Base-by-base conservation (phyloP, 2,797 vertebrate genomes). In the Buphagus erythrorhynchus region DNA sequence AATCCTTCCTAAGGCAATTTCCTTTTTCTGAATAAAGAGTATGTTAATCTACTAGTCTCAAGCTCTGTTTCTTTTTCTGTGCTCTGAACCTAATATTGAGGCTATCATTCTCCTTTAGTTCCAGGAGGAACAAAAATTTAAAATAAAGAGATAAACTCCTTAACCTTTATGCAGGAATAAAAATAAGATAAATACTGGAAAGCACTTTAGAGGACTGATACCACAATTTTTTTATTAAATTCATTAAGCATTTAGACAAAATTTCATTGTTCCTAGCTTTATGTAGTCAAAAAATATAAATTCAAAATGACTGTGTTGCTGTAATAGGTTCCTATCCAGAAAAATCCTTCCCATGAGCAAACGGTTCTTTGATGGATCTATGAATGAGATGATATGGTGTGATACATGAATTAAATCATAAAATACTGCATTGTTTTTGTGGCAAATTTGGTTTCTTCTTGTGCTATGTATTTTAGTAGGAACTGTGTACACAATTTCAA, bases 1-100 rank as follows among this genome's bases (percentile, higher is more conserved):
- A 88, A 93, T 96, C 74, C 88, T 96, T 98, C 94, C 94, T 96
- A 91, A 95, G 81, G 91, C 94, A 97, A 90, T 97, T 98, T 95
- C 78, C 71, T 94, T 95, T 93, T 92, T 92, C 83, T 93, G 84
- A 94, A 93, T 92, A 93, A 90, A 83, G 33, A 94, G 67, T 92
- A 95, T 86, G 79, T 96, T 97, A 97, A 95, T 96, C 85, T 96
- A 76, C 94, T 96, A 90, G 81, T 96, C 75, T 61, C 35, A 86
- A 96, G 18, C 74, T 92, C 73, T 76, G 38, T 95, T 96, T 95
- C 86, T 94, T 94, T 92, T 48, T 77, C 78, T 77, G 62, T 90
- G 26, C 72, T 42, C 25, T 97, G 93, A 96, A 94, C 71, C 42
- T 78, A 63, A 91, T 94, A 86, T 90, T 95, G 77, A 97, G 42